Percentiles rank a stretch among this genome's conserved stretches.
phyloP scores from a whole-genome alignment of 1,140 invertebrate genomes.

The Thaumetopoea pityocampa region DNA sequence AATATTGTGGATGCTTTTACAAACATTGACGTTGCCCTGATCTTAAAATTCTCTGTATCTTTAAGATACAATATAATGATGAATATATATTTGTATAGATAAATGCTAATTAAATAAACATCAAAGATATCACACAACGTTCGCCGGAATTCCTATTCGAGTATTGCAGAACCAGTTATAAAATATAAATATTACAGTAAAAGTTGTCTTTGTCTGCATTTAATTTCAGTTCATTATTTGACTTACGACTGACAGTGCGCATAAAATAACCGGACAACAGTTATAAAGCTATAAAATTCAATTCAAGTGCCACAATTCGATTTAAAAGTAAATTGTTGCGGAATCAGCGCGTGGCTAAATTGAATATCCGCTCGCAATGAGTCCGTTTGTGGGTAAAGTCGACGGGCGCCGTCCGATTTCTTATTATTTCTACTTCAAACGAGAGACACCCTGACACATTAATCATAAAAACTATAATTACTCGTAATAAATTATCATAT shows the following conservation, averaged over 20 bases:
- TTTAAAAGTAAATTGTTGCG: conserved; percentile 48
- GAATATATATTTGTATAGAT: too few relatives aligned
- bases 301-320: conserved; percentile 40
- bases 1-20: too few relatives aligned
- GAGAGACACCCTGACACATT: conserved; percentile 23
- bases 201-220: too few relatives aligned
- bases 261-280: conserved; percentile 22
- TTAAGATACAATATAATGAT: too few relatives aligned
- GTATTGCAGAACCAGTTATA: too few relatives aligned
- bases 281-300: conserved; percentile 30
- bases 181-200: too few relatives aligned
- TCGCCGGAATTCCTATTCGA: too few relatives aligned
- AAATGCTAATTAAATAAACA: too few relatives aligned
- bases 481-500: conserved; percentile 24
- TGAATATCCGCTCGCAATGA: conserved; percentile 54
- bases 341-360: conserved; percentile 47
- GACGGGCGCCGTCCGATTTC: conserved; percentile 33
- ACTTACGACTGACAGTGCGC: conserved; percentile 6
- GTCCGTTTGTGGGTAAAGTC: conserved; percentile 52
- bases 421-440: conserved; percentile 40
- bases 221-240: too few relatives aligned
- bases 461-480: conserved; percentile 22
- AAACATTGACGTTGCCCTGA: too few relatives aligned
- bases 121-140: too few relatives aligned
- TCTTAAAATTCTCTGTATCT: too few relatives aligned